Percentiles rank a stretch among this genome's conserved stretches.
Evolutionary conservation across 2,888 invertebrate genomes (phyloP).

Genomic region (Epirrhoe alternata): DNA sequence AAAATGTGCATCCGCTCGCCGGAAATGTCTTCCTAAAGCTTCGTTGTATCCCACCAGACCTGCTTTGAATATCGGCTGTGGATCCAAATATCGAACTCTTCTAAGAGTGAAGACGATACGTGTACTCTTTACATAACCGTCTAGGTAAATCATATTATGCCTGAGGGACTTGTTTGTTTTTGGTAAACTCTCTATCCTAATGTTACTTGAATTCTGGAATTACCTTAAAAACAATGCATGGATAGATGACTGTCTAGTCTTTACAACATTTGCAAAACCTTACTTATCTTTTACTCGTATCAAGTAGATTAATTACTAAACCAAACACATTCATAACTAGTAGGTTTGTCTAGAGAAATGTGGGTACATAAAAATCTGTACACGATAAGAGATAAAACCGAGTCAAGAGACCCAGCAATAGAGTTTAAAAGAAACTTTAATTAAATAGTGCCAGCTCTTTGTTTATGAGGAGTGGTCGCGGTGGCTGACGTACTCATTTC

Average conservation of each 20-base stretch:
- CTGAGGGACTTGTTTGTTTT: background rate
- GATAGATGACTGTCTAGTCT: background rate
- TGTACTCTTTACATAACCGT: background rate
- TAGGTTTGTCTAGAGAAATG: slow-evolving; percentile 5
- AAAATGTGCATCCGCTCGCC: slow-evolving; percentile 75
- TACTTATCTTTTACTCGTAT: background rate
- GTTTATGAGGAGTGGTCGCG: slow-evolving; percentile 35
- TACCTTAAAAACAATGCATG: background rate
- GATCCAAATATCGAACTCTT: slow-evolving; percentile 47
- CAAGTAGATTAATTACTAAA: background rate
- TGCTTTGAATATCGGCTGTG: slow-evolving; percentile 66
- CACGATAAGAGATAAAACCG: slow-evolving; percentile 43
- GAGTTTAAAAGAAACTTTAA: slow-evolving; percentile 45
- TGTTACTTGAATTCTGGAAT: no score
- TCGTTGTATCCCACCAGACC: slow-evolving; percentile 64
- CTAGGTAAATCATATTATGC: background rate
- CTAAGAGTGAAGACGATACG: slow-evolving; percentile 26
- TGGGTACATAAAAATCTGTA: slow-evolving; percentile 28
- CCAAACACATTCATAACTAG: slow-evolving; percentile 1
- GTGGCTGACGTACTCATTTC: slow-evolving; percentile 26
- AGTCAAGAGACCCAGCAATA: slow-evolving; percentile 34
- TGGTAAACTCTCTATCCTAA: background rate
- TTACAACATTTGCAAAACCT: slow-evolving; percentile 4
- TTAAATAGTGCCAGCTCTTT: slow-evolving; percentile 41
- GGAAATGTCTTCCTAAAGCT: slow-evolving; percentile 76